Base-by-base conservation (phyloP, 2,113 vertebrate species). In the Noctilio leporinus region DNA sequence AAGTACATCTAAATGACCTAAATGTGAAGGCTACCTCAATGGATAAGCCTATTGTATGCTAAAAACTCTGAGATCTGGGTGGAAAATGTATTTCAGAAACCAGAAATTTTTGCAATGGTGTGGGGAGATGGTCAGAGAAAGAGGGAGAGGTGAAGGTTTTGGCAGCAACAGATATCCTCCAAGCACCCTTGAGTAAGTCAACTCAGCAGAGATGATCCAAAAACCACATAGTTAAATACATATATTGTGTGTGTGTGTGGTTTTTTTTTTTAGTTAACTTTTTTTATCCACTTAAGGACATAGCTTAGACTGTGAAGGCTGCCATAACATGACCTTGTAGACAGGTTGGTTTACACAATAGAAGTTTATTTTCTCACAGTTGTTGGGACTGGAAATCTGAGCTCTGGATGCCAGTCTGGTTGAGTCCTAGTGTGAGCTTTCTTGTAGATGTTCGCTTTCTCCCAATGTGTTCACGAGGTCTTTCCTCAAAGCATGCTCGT, bases 31-130 rank as follows among this genome's bases (percentile, higher is more conserved):
- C 4, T 90, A 86, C 30, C 77, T 89, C 65, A 53, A 86, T 57
- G 69, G 43, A 38, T 80, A 53, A 92, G 10, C 4, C 3, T 84
- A 51, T 49, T 69, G 47, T 53, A 43, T 15, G 5, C 14, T 45
- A 76, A 91, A 94, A 51, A 1, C 24, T 45, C 55, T 87, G 33
- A 51, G 9, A 57, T 75, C 33, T 53, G 10, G 5, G n/a, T 62
- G 65, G 65, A 59, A 59, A n/a, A n/a, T 65, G 7, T 33, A 49
- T 43, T 89, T 92, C n/a, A 87, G 43, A 78, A 86, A 86, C 3
- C 5, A 22, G 30, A 92, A 35, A 35, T 33, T 47, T 75, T 43
- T 55, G 26, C 35, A 84, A 15, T n/a, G 1, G 5, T 35, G 1
- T 7, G 0, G 0, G 17, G 33, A 57, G 45, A 19, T 12, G 5